Percentiles rank a stretch among this genome's conserved stretches.
phyloP scores from a whole-genome alignment of 23 tunicate species.

The Clavelina lepadiformis region DNA sequence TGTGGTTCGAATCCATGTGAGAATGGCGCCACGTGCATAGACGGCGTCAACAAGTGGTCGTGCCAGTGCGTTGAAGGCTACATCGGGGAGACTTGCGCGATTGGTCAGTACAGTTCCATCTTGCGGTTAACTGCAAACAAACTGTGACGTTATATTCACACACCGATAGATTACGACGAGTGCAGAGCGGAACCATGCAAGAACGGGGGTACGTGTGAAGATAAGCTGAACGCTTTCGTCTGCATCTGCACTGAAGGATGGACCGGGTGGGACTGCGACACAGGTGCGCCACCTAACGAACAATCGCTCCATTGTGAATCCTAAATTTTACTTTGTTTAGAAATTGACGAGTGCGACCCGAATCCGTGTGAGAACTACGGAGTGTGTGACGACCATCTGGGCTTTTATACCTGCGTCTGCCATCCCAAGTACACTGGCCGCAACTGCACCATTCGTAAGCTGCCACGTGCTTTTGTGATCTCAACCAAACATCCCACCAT shows the following conservation, averaged over 20 bases:
- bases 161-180: conserved; percentile 64
- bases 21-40: conserved; percentile 79
- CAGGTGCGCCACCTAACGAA: conserved; percentile 24
- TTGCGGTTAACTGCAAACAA: neutral
- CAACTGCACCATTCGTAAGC: conserved; percentile 71
- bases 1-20: conserved; percentile 67
- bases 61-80: conserved; percentile 74
- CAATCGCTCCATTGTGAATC: neutral
- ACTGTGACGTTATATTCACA: neutral
- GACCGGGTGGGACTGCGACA: conserved; percentile 59
- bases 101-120: conserved; percentile 1
- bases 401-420: conserved; percentile 58
- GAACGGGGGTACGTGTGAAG: conserved; percentile 81
- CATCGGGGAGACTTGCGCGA: conserved; percentile 37
- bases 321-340: conserved; percentile 12
- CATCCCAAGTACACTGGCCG: conserved; percentile 63
- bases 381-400: conserved; percentile 69
- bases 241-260: conserved; percentile 64
- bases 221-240: conserved; percentile 28
- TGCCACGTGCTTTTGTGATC: too few species aligned
- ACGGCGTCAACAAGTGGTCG: conserved; percentile 45
- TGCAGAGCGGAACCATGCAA: conserved; percentile 65
- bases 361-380: conserved; percentile 70
- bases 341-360: conserved; percentile 75
- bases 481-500: neutral